These are phyloP conservation scores for Natator depressus DNA, from an alignment of 2,113 vertebrate genomes.

Conservation along the genomic window DNA sequence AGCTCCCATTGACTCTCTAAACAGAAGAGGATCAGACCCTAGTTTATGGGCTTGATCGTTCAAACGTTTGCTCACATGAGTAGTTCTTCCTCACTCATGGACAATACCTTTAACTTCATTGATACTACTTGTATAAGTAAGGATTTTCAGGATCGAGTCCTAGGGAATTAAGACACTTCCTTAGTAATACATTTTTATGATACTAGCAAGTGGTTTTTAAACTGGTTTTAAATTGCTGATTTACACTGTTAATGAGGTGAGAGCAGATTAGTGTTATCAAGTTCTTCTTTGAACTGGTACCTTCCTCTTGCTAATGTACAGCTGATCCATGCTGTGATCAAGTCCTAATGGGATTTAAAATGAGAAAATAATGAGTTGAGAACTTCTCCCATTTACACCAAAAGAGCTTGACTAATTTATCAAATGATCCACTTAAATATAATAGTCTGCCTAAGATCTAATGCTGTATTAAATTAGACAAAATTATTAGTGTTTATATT, in stretches of 20 bases:
- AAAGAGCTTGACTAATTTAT: constrained; percentile 15
- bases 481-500: constrained; percentile 35
- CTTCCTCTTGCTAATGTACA: constrained; percentile 25
- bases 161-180: neutral
- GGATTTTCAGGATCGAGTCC: constrained; percentile 3
- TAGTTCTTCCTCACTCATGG: neutral
- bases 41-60: neutral
- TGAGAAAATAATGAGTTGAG: constrained; percentile 71
- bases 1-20: constrained; percentile 45
- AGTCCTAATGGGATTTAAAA: constrained; percentile 74
- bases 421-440: constrained; percentile 54
- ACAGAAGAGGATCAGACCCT: neutral
- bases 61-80: constrained; percentile 4
- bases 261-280: constrained; percentile 62
- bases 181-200: constrained; percentile 20
- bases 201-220: constrained; percentile 57
- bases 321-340: constrained; percentile 62
- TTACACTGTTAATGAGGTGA: constrained; percentile 62
- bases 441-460: constrained; percentile 50
- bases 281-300: constrained; percentile 46
- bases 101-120: constrained; percentile 30
- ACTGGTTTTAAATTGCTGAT: constrained; percentile 61
- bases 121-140: neutral
- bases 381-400: constrained; percentile 4
- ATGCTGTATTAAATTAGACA: constrained; percentile 56